A percentile compares a stretch with the other conserved stretches of the same genome.
Evolutionary conservation across 2,113 vertebrate species (phyloP).

Genomic region (Phylloscopus trochilus): DNA sequence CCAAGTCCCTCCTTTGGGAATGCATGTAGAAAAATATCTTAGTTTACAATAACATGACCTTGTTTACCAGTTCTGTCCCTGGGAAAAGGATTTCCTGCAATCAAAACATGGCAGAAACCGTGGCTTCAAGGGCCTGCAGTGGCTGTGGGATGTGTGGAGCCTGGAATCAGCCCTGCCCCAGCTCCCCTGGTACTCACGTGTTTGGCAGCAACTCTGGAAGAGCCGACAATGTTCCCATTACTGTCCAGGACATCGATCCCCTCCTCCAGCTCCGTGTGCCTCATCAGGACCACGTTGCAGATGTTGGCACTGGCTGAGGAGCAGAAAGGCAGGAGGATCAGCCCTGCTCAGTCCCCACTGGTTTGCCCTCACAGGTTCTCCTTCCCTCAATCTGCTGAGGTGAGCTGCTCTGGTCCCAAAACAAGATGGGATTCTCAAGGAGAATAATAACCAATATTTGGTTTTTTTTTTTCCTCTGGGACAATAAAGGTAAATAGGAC

Average conservation of each 20-base stretch:
- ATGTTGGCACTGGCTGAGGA: slow-evolving; percentile 90
- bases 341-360: neutral
- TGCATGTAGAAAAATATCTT: too few relatives aligned
- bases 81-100: too few relatives aligned
- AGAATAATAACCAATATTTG: neutral
- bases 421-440: neutral
- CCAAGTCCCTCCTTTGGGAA: too few relatives aligned
- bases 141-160: neutral
- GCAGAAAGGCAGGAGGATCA: neutral
- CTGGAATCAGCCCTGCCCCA: neutral
- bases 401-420: neutral
- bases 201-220: slow-evolving; percentile 86
- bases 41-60: too few relatives aligned
- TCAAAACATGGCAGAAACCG: too few relatives aligned
- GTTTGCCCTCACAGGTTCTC: neutral
- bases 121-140: too few relatives aligned
- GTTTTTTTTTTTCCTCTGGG: neutral
- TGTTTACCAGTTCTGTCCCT: too few relatives aligned
- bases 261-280: slow-evolving; percentile 87
- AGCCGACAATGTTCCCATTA: slow-evolving; percentile 82
- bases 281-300: slow-evolving; percentile 93
- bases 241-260: slow-evolving; percentile 85
- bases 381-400: neutral
- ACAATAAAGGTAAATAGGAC: neutral
- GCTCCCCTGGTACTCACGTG: slow-evolving; percentile 74